Evolutionary conservation across 2,888 invertebrate genomes (phyloP), one percentile per base, ranked within the genome.

Genomic region (Nycteola revayana): DNA sequence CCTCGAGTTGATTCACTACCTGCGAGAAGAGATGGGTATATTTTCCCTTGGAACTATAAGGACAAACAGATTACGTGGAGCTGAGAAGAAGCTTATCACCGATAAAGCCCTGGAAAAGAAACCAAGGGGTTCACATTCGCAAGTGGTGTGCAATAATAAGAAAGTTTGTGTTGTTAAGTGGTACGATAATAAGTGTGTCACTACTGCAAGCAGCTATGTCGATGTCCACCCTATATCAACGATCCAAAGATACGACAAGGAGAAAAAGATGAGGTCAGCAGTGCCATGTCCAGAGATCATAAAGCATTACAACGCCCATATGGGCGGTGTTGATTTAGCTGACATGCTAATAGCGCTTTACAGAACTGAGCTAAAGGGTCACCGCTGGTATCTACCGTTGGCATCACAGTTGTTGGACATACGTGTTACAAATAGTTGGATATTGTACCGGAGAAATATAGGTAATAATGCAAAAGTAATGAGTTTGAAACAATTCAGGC

Each of bases 311-410:
- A 28, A 34, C 10, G 24, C 28, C 11, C 24, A 34, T 7, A 34
- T 34, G 34, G 36, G 26, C 7, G 36, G 36, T 9, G 36, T 30
- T 2, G 36, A 37, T 28, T 22, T 32, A 9, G 25, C 28, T 10
- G 32, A 32, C 28, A 37, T 37, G 32, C 28, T 32, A 8, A 32
- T 37, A 11, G 17, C 37, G 11, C 28, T 37, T 9, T 32, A 37
- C 28, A 28, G 25, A 28, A 37, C 37, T 20, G 25, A 18, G 17
- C 28, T 28, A 24, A 37, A 32, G 24, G 32, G 31, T 26, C 32
- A 11, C 17, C 28, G 28, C 18, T 37, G 32, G 32, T 36, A 31
- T 27, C 30, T 31, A n/a, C 27, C 26, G 11, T 28, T 37, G 20
- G 32, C 32, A 28, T 23, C 37, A 11, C 32, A 32, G 21, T 21